Base-by-base conservation (phyloP, 2,888 invertebrate species). In the Formica aserva region DNA sequence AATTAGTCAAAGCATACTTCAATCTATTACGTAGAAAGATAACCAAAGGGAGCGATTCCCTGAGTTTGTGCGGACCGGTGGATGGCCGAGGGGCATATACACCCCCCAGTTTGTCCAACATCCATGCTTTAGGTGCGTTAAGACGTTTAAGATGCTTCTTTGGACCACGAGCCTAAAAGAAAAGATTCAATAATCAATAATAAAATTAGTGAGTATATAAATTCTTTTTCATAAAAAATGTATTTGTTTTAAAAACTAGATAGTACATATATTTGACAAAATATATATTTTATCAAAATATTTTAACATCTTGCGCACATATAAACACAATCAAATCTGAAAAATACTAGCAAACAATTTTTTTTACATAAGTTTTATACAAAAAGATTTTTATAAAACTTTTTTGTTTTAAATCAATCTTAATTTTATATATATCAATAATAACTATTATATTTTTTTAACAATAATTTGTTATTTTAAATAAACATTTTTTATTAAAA, bases 111-210 rank as follows among this genome's bases (percentile, higher is more conserved):
- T 99, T 99, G 96, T 99, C 99, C 97, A 99, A 97, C 99, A 99
- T 99, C 99, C 99, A 99, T 98, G 99, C 98, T 96, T 99, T 99
- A 15, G 99, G 99, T 85, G 99, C 99, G 95, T 98, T 97, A 94
- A 99, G 96, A 95, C 99, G 99, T 97, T 99, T 99, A 96, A 99
- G 96, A 96, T 99, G 99, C 96, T 99, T 99, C 96, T 99, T 99
- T 67, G 99, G 99, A 95, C 99, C 99, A 95, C 99, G 98, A 96
- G 98, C 99, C 99, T 98, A 95, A 26, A 95, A 95, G 89, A 88
- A 89, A 89, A 78, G 80, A 75, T 29, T 71, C 62, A 45, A 9
- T 71, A 35, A 32, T 32, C 15, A 57, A 22, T 57, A 9, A 5
- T 26, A 26, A 38, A 57, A 41, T 72, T 5, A 71, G 13, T 57